phyloP scores from a whole-genome alignment of 2,113 vertebrate genomes.

The Cephalopterus ornatus region DNA sequence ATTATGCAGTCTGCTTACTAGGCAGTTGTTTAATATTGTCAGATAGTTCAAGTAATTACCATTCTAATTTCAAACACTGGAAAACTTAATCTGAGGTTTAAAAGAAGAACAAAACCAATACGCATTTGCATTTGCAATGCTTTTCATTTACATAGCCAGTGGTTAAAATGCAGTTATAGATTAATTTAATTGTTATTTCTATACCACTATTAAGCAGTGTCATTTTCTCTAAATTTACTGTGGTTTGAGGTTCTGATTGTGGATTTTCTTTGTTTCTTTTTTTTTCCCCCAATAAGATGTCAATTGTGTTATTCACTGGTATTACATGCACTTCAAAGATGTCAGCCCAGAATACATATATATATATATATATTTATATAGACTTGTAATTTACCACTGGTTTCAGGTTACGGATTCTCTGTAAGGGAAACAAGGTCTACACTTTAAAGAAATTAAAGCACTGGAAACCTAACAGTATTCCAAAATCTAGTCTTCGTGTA shows the following conservation, averaged over 20 bases:
- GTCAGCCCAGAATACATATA: background rate
- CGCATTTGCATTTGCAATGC: background rate
- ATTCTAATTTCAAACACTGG: background rate
- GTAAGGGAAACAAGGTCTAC: background rate
- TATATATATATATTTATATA: too few relatives aligned
- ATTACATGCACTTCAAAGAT: background rate
- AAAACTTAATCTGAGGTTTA: background rate
- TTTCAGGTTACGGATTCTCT: background rate
- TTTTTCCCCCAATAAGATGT: background rate
- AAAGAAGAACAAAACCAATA: background rate
- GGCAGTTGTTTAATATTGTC: background rate
- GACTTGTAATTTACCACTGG: background rate
- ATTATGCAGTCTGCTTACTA: background rate
- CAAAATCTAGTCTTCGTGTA: accelerated
- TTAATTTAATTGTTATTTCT: background rate
- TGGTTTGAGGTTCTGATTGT: background rate
- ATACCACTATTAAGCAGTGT: background rate
- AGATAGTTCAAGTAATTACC: background rate
- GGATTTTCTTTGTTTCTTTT: background rate
- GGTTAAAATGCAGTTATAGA: background rate
- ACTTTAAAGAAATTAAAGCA: background rate
- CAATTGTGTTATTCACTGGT: background rate
- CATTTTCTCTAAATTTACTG: background rate
- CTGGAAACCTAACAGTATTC: background rate
- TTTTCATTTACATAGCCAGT: background rate